Percentiles rank a stretch among this genome's conserved stretches.
Evolutionary conservation across 2,113 vertebrate species (phyloP).

Genomic region (Alouatta palliata): DNA sequence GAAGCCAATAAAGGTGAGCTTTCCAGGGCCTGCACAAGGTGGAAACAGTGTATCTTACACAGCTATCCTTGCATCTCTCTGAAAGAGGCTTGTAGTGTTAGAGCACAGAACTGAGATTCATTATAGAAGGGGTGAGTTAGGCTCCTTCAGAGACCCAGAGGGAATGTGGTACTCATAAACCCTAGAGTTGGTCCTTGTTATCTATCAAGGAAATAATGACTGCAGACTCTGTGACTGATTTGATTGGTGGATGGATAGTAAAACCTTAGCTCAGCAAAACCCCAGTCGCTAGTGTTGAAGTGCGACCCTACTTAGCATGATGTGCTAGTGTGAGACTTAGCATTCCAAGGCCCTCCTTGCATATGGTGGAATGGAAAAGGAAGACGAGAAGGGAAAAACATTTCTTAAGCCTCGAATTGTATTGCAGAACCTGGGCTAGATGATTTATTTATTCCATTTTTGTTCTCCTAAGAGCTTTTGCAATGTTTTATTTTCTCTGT

Average conservation of each 20-base stretch:
- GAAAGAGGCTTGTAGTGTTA: neutral
- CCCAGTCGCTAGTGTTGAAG: neutral
- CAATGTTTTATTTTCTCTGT: neutral
- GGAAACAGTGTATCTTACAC: neutral
- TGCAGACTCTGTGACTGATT: neutral
- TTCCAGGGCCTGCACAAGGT: neutral
- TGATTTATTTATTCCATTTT: neutral
- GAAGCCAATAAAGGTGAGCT: neutral
- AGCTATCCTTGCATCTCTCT: neutral
- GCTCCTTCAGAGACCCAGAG: neutral
- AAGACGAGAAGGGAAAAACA: neutral
- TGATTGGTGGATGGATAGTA: neutral
- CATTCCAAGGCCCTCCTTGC: neutral
- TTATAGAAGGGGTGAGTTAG: neutral
- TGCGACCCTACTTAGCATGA: slow-evolving; percentile 1
- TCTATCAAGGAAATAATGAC: neutral
- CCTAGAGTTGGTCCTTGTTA: neutral
- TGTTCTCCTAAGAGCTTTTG: neutral
- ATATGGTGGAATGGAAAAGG: neutral
- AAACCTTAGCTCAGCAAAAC: neutral
- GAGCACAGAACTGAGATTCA: neutral
- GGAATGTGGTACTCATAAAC: neutral
- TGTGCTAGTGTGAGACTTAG: neutral
- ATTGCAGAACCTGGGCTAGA: neutral
- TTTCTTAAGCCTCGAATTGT: neutral